A percentile compares a stretch with the other conserved stretches of the same genome.
phyloP scores from a whole-genome alignment of 2,888 invertebrate species.

The Nudaria mundana region DNA sequence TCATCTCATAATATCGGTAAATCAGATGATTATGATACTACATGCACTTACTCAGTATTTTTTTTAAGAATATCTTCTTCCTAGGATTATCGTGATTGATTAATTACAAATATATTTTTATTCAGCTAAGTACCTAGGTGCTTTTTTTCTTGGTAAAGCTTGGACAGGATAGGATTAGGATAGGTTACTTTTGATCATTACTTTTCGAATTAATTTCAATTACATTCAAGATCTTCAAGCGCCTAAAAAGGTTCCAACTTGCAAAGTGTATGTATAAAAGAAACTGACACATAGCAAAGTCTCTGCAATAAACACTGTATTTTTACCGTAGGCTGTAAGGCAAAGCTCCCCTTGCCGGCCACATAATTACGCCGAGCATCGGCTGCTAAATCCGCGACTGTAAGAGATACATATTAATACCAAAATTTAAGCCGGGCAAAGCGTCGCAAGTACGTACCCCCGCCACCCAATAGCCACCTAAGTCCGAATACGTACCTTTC shows the following conservation, averaged over 20 bases:
- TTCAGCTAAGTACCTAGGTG: too few relatives aligned
- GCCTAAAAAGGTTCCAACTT: neutral
- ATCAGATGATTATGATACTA: too few relatives aligned
- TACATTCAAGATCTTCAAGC: neutral
- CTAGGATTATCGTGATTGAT: too few relatives aligned
- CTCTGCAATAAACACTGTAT: constrained; percentile 19
- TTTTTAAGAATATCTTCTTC: too few relatives aligned
- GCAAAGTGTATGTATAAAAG: neutral
- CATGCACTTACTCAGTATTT: too few relatives aligned
- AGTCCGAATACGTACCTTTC: constrained; percentile 62
- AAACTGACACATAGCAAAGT: constrained; percentile 7
- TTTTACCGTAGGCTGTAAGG: constrained; percentile 36
- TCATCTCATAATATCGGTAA: too few relatives aligned
- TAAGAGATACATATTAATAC: constrained; percentile 77
- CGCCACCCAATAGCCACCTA: constrained; percentile 59
- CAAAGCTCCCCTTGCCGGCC: constrained; percentile 41
- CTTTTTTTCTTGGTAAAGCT: too few relatives aligned
- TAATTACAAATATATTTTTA: too few relatives aligned
- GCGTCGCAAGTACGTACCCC: constrained; percentile 65
- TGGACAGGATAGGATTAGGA: neutral
- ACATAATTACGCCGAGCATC: constrained; percentile 59
- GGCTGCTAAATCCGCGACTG: constrained; percentile 65
- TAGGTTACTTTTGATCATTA: neutral
- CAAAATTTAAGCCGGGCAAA: constrained; percentile 73
- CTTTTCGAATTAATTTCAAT: neutral